Conservation (phyloP, 2,888 invertebrate genomes). For the Mermis nigrescens region DNA sequence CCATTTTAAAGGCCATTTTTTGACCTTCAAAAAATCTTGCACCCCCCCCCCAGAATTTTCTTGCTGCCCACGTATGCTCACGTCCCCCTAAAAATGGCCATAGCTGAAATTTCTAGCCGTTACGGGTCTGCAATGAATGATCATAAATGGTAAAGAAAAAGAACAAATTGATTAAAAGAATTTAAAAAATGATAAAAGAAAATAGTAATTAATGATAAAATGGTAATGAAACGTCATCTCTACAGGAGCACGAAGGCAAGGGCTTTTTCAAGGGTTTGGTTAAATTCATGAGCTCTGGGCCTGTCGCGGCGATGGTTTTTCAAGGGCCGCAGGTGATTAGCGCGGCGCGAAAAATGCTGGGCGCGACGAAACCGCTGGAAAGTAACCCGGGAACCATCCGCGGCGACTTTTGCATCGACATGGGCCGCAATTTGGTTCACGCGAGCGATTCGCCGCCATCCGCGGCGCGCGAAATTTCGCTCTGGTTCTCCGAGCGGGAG, state of each 20-base stretch:
- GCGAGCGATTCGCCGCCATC: slow-evolving; percentile 91
- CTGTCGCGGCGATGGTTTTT: slow-evolving; percentile 46
- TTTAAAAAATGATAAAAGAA: too few relatives aligned
- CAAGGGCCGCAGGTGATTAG: slow-evolving; percentile 84
- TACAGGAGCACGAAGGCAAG: slow-evolving; percentile 62
- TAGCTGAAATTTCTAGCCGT: too few relatives aligned
- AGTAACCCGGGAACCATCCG: slow-evolving; percentile 92
- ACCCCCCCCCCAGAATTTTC: too few relatives aligned
- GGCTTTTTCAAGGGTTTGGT: slow-evolving; percentile 87
- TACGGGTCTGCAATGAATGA: too few relatives aligned
- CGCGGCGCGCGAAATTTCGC: slow-evolving; percentile 76
- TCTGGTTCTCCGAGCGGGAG: slow-evolving; percentile 78
- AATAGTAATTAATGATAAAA: too few relatives aligned
- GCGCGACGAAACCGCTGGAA: slow-evolving; percentile 85
- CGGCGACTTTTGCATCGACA: slow-evolving; percentile 84
- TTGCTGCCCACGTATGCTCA: too few relatives aligned
- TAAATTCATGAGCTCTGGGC: slow-evolving; percentile 76
- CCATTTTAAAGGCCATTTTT: too few relatives aligned
- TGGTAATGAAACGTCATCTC: too few relatives aligned
- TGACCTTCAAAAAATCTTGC: too few relatives aligned
- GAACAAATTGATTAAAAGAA: too few relatives aligned
- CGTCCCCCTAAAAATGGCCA: too few relatives aligned
- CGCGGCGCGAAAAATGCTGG: slow-evolving; percentile 92
- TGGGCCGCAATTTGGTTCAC: slow-evolving; percentile 83
- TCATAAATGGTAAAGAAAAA: too few relatives aligned